Base-by-base conservation (phyloP, 1,140 invertebrate species). In the Mesaphorura yosii region DNA sequence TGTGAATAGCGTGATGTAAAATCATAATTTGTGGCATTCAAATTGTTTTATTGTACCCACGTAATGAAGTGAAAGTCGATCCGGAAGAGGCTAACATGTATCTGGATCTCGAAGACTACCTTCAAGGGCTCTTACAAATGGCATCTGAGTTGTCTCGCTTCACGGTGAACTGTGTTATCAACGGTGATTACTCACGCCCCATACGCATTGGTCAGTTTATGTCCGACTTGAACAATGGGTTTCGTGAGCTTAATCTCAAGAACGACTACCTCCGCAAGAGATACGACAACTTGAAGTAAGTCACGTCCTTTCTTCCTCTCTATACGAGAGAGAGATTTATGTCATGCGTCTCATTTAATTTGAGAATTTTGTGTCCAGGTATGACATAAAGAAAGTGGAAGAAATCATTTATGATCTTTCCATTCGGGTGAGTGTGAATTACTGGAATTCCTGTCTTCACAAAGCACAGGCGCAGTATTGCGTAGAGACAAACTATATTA, bases 401-500 rank as follows among this genome's bases (percentile, higher is more conserved):
- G 88, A 94, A 72, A 84, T 95, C 2, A 88, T 95, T 7, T 95
- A 93, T 65, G 90, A 95, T 68, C 72, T 95, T 3, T 84, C 83
- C 54, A 88, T 95, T 58, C 74, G 89, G 47, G 87, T n/a, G n/a
- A n/a, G n/a, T n/a, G n/a, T n/a, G n/a, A n/a, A n/a, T n/a, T n/a
- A n/a, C n/a, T n/a, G n/a, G n/a, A n/a, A n/a, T n/a, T n/a, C n/a
- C n/a, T n/a, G n/a, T n/a, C n/a, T n/a, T n/a, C n/a, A n/a, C n/a
- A n/a, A n/a, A n/a, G n/a, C n/a, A n/a, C n/a, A n/a, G n/a, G n/a
- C n/a, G n/a, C n/a, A n/a, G n/a, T n/a, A n/a, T n/a, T n/a, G n/a
- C n/a, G n/a, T n/a, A n/a, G n/a, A n/a, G n/a, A n/a, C n/a, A n/a
- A n/a, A n/a, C n/a, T n/a, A n/a, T n/a, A n/a, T n/a, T n/a, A n/a